Evolutionary conservation across 2,797 vertebrate genomes (phyloP), one percentile per base, ranked within the genome.

Genomic region (Emydoidea blandingii): DNA sequence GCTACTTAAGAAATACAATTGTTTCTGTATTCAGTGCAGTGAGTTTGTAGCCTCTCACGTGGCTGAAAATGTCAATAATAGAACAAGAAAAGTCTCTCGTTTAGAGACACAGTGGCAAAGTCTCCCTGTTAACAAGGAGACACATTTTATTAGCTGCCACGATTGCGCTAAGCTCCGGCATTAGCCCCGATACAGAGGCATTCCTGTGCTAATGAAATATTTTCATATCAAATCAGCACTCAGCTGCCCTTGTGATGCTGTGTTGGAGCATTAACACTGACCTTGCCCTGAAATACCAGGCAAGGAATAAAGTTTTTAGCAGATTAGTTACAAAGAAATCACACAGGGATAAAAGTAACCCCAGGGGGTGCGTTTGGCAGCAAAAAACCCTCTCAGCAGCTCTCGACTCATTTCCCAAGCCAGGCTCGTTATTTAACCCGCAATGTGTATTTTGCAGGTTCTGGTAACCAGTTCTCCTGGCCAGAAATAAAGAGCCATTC

Each of bases 281-380:
- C 52, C 29, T 84, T 80, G 44, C 3, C 0, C 57, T 23, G 65
- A 2, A 4, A 2, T 8, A 2, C 23, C 80, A 81, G 68, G 2
- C 0, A 0, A 0, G 79, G 89, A 76, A 23, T 89, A n/a, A 89
- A 53, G 59, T 29, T 54, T 83, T 89, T 52, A 94, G 54, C 19
- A 41, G 95, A 65, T 97, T 81, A 96, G 52, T 83, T 12, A 12
- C 1, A 52, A 47, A 76, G 41, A 91, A 93, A 93, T 91, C 83
- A 1, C 91, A 81, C 4, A 4, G 76, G 92, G 89, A 87, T 89
- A 31, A 87, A 50, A 78, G 72, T 44, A 41, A 31, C 78, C 2
- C 21, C 5, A 4, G 0, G 0, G 44, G 19, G 27, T 4, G 19
- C 0, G 4, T 27, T 44, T 54, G 54, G 54, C 54, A 54, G 21